A percentile compares a stretch with the other conserved stretches of the same genome.
phyloP scores from a whole-genome alignment of 2,888 invertebrate genomes.

The Trissolcus brochymenae region DNA sequence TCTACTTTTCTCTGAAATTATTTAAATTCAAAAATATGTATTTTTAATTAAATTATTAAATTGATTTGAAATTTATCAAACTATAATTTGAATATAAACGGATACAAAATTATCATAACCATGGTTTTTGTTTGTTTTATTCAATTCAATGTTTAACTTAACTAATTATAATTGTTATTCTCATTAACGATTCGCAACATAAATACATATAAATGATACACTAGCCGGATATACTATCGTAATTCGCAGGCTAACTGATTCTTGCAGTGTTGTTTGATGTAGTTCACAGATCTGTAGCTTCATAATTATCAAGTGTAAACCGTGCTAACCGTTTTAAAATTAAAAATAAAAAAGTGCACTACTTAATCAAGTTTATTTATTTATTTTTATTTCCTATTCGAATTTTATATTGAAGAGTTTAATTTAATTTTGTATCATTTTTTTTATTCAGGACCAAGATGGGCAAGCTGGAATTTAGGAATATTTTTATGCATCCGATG shows the following conservation, averaged over 20 bases:
- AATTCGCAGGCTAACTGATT: conserved; percentile 8
- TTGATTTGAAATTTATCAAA: no score
- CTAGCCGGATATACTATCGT: conserved; percentile 10
- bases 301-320: no score
- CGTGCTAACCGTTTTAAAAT: neutral
- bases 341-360: neutral
- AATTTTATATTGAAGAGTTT: neutral
- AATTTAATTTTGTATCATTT: neutral
- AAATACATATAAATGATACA: conserved; percentile 3
- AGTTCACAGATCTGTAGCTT: no score
- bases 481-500: conserved; percentile 99
- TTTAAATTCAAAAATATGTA: no score
- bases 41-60: no score
- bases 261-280: neutral
- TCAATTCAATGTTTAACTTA: neutral
- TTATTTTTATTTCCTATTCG: neutral
- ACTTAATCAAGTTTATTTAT: neutral
- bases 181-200: neutral
- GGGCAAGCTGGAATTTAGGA: conserved; percentile 99
- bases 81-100: no score
- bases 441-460: conserved; percentile 91
- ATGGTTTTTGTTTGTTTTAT: no score
- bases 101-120: no score
- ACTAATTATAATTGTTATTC: neutral
- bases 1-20: no score